These are phyloP conservation scores for Labeo catla DNA, from an alignment of 2,113 vertebrate genomes.

Conservation along the genomic window DNA sequence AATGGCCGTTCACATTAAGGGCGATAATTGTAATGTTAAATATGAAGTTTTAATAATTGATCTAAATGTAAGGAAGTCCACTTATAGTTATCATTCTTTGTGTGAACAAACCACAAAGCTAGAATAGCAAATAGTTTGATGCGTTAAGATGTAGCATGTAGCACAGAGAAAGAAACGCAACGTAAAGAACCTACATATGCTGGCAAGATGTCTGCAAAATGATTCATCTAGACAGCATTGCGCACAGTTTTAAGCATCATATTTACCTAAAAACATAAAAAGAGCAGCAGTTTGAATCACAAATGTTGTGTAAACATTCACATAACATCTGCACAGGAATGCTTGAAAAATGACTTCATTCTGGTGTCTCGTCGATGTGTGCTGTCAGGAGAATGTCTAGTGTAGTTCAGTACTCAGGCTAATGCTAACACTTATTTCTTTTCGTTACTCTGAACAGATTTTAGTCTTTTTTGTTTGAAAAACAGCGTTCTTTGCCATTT, in stretches of 20 bases:
- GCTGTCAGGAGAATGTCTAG: neutral
- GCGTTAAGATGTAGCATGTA: neutral
- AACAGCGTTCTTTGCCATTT: neutral
- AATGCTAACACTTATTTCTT: neutral
- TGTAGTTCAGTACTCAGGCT: neutral
- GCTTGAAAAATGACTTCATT: neutral
- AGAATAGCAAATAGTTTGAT: neutral
- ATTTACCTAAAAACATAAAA: neutral
- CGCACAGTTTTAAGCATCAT: neutral
- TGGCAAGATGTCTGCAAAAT: neutral
- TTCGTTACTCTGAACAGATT: neutral
- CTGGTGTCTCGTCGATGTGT: neutral
- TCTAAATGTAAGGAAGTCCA: neutral
- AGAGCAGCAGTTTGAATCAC: neutral
- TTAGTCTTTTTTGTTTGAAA: neutral
- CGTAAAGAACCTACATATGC: neutral
- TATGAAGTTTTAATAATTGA: neutral
- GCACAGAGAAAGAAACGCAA: neutral
- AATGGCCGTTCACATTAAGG: neutral
- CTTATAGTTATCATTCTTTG: neutral
- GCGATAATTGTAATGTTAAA: neutral
- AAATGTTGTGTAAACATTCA: constrained; percentile 13
- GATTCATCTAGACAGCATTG: neutral
- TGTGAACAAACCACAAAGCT: neutral
- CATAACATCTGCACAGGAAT: neutral